Evolutionary conservation across 2,888 invertebrate genomes (phyloP), one percentile per base, ranked within the genome.

Genomic region (Amphipyra tragopoginis): DNA sequence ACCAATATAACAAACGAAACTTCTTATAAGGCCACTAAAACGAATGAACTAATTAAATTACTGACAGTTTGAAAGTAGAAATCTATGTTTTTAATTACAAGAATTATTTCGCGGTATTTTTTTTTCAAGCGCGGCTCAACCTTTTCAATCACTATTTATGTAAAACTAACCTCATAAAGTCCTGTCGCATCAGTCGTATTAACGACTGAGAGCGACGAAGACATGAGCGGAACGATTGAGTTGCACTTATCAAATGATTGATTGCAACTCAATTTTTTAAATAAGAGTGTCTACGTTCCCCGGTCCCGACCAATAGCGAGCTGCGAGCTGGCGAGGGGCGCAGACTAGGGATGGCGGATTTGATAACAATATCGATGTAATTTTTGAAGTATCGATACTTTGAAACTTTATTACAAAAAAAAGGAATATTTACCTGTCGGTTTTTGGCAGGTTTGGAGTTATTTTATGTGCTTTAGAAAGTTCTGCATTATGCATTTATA

Each of bases 181-280:
- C 29, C 9, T 5, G n/a, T 14, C 1, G 39, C 29, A 2, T n/a
- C 21, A 5, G n/a, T 38, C 11, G 5, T 13, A 9, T 3, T 26
- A 39, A 1, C 21, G 43, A 26, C 21, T 21, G 21, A 29, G 39
- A 13, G 33, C 5, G 21, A 26, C 9, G 13, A 21, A 14, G 21
- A 11, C 1, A 21, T 21, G 21, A 21, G 36, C 55, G 38, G 10
- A 40, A 21, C 9, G 29, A 47, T 15, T 34, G 47, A 67, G 43
- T 29, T 61, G 43, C 14, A 56, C 15, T 54, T 54, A 66, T 56
- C 33, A 72, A 70, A 53, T 70, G 73, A 70, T 53, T 66, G 60
- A 66, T 56, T 66, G 45, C 21, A 52, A 15, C 58, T 36, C 44
- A 45, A 44, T 43, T 59, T 54, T 49, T 26, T 38, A 33, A 52